Conservation (phyloP, 2,113 vertebrate species). For the Cathartes aura region DNA sequence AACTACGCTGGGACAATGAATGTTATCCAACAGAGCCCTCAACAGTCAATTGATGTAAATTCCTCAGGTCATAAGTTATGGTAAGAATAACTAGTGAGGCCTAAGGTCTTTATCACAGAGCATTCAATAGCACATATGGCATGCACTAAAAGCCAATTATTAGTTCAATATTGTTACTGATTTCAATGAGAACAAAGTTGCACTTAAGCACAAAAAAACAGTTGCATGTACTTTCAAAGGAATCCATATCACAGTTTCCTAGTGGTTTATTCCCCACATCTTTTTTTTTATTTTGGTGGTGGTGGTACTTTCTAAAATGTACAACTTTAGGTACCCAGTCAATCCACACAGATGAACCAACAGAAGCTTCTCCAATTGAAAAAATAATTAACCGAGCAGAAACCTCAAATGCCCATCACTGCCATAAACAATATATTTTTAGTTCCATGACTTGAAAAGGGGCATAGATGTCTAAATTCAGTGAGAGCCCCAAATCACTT, state of each 20-base stretch:
- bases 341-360: not conserved
- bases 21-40: not conserved
- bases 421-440: not conserved
- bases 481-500: not conserved
- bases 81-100: not conserved
- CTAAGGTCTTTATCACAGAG: rapidly evolving
- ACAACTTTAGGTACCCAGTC: not conserved
- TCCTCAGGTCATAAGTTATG: not conserved
- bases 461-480: rapidly evolving
- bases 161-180: not conserved
- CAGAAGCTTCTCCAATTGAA: not conserved
- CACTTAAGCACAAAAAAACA: not conserved
- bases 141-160: not conserved
- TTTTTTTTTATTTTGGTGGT: not conserved
- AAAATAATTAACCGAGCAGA: not conserved
- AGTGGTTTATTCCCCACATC: not conserved
- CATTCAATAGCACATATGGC: not conserved
- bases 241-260: not conserved
- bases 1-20: not conserved
- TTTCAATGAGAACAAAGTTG: not conserved
- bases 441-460: not conserved
- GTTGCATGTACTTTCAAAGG: rapidly evolving
- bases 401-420: not conserved
- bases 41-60: not conserved
- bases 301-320: not conserved